Conservation (phyloP, 1,140 invertebrate genomes). For the Oreohelix idahoensis region DNA sequence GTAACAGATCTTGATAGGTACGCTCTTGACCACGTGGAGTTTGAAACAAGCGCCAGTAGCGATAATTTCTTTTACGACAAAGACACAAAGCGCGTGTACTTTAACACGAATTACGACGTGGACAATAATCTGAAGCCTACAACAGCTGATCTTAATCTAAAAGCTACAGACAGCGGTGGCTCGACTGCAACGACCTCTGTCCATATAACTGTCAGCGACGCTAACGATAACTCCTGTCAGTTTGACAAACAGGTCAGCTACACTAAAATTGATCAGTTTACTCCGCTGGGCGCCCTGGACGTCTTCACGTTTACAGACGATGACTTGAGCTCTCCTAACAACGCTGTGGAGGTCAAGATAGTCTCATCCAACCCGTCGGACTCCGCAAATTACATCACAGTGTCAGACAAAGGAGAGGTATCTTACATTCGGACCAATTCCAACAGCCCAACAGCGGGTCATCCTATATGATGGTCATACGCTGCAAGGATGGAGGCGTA, state of each 20-base stretch:
- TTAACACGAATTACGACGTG: constrained; percentile 3
- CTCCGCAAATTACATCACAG: constrained; percentile 1
- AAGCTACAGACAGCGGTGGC: background rate
- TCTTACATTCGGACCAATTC: constrained; percentile 23
- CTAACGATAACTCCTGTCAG: constrained; percentile 3
- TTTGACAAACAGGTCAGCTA: background rate
- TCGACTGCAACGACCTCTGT: background rate
- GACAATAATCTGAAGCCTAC: background rate
- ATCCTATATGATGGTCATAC: constrained; percentile 26
- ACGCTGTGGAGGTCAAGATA: background rate
- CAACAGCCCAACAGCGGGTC: constrained; percentile 27
- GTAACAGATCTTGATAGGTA: background rate
- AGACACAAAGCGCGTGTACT: background rate
- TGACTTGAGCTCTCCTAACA: constrained; percentile 7
- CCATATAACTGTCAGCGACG: background rate
- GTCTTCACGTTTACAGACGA: background rate
- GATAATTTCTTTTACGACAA: constrained; percentile 3
- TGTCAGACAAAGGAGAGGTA: background rate
- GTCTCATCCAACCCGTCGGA: background rate
- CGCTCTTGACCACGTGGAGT: background rate
- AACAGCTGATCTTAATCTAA: background rate
- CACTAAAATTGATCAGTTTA: background rate
- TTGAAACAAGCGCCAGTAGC: background rate
- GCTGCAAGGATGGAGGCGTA: constrained; percentile 35
- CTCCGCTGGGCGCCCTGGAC: background rate